Evolutionary conservation across 2,888 invertebrate species (phyloP), one percentile per base, ranked within the genome.

Genomic region (Cyaniris semiargus): DNA sequence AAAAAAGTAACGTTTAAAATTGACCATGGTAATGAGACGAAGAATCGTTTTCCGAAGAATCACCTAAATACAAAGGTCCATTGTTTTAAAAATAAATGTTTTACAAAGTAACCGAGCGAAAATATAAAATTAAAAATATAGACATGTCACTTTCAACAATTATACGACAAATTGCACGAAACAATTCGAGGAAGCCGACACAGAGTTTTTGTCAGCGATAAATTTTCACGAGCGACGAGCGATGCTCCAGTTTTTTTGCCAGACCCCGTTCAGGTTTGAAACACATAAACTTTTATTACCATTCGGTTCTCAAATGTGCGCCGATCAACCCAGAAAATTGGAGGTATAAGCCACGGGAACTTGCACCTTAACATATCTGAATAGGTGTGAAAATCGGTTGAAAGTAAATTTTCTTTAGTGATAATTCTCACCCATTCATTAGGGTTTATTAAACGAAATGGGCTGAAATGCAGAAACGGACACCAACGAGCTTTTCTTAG

Each of bases 231-330:
- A 89, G 85, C 79, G 83, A 80, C 79, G 81, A 81, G 83, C 83
- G 38, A 79, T 89, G 90, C 89, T 90, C 90, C 84, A 89, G 84
- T 88, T 90, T 90, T 87, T 89, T 89, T 86, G 83, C 83, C 80
- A 76, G 80, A 80, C 79, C 79, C 83, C 83, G 82, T 82, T 81
- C 81, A 77, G 80, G 83, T 87, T 88, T 86, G 85, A 85, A 84
- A 85, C 85, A 85, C 86, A 81, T 88, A 88, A 87, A 88, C 81
- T 86, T 89, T 88, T 88, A 88, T 87, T 84, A 85, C 85, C 83
- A 85, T 84, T 81, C 82, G 81, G 82, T 80, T 80, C 79, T 81
- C 79, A 76, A 76, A 71, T 77, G 77, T 77, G 44, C 77, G 34
- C 77, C 44, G 77, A 72, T 71, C 72, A 72, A 77, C 71, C 44